Base-by-base conservation (phyloP, 2,888 invertebrate genomes). In the Phyto melanocephala region DNA sequence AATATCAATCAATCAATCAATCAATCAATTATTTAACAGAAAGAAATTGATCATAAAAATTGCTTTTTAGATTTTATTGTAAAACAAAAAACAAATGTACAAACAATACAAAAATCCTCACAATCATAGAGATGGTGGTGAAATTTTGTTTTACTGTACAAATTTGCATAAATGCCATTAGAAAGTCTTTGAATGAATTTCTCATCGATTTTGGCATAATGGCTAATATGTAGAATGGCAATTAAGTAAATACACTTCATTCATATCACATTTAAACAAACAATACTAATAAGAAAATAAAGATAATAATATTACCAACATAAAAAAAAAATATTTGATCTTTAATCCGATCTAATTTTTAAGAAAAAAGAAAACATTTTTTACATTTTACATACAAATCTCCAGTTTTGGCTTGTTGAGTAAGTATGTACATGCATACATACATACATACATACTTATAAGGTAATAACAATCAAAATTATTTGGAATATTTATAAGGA, bases 281-380 rank as follows among this genome's bases (percentile, higher is more conserved):
- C 20, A 22, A 60, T 2, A 60, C n/a, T 22, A 22, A 28, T 11
- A 33, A 56, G 20, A 1, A 47, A 47, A 70, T 52, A 37, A 28
- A 56, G 28, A 67, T 20, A 54, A 54, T 37, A 63, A 45, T 28
- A 42, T 35, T 63, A 28, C 6, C 1, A 28, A 40, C 22, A 52
- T 37, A 63, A 20, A 47, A 37, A 81, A 77, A 68, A 37, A 65
- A 28, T 68, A 70, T 65, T 40, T 79, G 81, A 82, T 82, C 82
- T 82, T 79, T 79, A 76, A 79, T 62, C 79, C 71, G 60, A 68
- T 79, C 76, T 68, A 78, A 52, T 80, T 84, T 74, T 65, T 22
- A 68, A 47, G 56, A 58, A 50, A 52, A 62, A 75, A 75, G 63
- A 20, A 33, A 20, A 47, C 47, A 45, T 62, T 54, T 67, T 62